Evolutionary conservation across 1,140 invertebrate genomes (phyloP).

Genomic region (Pollicipes pollicipes): DNA sequence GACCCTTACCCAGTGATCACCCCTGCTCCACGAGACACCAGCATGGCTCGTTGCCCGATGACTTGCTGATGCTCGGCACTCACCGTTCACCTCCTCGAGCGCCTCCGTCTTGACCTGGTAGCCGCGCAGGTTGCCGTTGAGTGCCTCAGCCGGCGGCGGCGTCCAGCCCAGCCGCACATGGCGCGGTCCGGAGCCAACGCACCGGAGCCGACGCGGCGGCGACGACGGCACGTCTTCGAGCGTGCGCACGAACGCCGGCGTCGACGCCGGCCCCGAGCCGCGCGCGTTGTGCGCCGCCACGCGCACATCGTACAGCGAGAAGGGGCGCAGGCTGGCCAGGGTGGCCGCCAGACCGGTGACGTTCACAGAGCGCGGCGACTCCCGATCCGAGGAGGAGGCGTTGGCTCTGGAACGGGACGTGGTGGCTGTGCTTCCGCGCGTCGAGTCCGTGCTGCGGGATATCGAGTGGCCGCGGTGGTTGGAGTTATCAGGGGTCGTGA

Average conservation of each 20-base stretch:
- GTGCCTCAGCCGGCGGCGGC: slow-evolving; percentile 51
- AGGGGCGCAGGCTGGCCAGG: slow-evolving; percentile 23
- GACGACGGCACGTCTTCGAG: slow-evolving; percentile 44
- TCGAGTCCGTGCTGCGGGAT: too few species aligned
- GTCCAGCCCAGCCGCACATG: slow-evolving; percentile 63
- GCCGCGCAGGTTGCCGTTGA: slow-evolving; percentile 65
- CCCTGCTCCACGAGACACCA: too few species aligned
- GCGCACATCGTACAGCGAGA: slow-evolving; percentile 26
- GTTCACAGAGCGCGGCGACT: neutral
- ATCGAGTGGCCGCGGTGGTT: too few species aligned
- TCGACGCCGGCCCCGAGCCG: slow-evolving; percentile 41
- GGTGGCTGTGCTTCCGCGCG: too few species aligned
- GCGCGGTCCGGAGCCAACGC: slow-evolving; percentile 50
- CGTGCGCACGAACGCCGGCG: slow-evolving; percentile 44
- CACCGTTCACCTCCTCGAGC: slow-evolving; percentile 12
- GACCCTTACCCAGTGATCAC: too few species aligned
- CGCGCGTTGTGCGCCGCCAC: slow-evolving; percentile 26
- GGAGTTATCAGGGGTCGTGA: too few species aligned
- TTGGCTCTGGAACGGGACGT: neutral
- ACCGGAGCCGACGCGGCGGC: slow-evolving; percentile 47
- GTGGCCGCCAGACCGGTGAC: slow-evolving; percentile 3
- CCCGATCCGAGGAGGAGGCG: neutral
- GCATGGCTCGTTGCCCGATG: too few species aligned
- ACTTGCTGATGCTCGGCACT: too few species aligned
- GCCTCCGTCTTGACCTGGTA: slow-evolving; percentile 47